phyloP scores from a whole-genome alignment of 2,888 invertebrate species.

The Synergus itoensis region DNA sequence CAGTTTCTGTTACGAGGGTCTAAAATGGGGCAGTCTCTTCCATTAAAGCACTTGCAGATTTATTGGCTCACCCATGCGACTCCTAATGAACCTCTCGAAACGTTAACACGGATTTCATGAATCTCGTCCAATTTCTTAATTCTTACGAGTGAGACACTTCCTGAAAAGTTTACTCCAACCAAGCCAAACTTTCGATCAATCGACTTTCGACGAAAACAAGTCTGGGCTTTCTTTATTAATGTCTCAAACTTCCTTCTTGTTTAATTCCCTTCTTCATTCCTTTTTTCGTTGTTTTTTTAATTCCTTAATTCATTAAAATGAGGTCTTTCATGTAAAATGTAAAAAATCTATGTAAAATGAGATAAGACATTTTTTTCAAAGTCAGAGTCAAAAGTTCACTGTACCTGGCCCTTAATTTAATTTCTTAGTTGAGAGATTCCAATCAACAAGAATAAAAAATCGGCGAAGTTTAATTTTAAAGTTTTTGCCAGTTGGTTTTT shows the following conservation, averaged over 20 bases:
- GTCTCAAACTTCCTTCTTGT: not conserved
- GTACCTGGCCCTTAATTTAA: not conserved
- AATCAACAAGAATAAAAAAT: not conserved
- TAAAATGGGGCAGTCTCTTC: not conserved
- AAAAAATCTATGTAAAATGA: no score
- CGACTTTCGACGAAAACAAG: constrained; percentile 8
- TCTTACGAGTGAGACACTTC: not conserved
- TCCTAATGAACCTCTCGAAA: constrained; percentile 35
- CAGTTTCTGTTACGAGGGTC: not conserved
- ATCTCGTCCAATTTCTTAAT: constrained; percentile 29
- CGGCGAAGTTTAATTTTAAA: not conserved
- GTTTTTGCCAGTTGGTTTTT: not conserved
- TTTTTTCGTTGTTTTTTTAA: not conserved
- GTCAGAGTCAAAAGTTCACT: no score
- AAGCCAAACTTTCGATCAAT: constrained; percentile 23
- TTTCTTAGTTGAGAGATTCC: not conserved
- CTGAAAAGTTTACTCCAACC: constrained; percentile 15
- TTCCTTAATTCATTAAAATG: not conserved
- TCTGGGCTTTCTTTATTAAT: not conserved
- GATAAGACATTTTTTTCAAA: no score
- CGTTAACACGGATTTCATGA: constrained; percentile 26
- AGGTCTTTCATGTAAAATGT: not conserved
- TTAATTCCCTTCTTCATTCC: not conserved
- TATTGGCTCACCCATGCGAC: constrained; percentile 4
- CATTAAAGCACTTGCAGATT: constrained; percentile 19